Conservation (phyloP, 2,888 invertebrate genomes). For the Torymus auratus region DNA sequence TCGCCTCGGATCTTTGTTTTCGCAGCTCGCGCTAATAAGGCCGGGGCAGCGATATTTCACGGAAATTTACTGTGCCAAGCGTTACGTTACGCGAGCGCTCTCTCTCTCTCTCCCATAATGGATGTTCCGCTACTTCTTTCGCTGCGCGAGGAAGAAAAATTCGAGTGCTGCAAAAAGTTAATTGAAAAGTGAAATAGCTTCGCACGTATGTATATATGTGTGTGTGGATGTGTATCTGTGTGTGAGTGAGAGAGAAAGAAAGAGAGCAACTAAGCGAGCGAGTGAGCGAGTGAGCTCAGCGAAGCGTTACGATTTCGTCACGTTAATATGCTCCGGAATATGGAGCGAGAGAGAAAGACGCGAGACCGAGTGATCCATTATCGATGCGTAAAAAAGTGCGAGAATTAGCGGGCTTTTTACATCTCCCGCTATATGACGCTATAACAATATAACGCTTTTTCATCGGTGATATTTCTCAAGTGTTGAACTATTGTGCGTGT, state of each 20-base stretch:
- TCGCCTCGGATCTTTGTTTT: constrained; percentile 11
- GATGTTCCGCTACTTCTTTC: neutral
- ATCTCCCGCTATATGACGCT: neutral
- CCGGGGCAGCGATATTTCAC: neutral
- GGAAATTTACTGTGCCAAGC: constrained; percentile 3
- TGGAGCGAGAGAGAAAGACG: neutral
- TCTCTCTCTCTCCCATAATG: neutral
- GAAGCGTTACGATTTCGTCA: neutral
- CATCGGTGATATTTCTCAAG: constrained; percentile 17
- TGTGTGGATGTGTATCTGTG: too few relatives aligned
- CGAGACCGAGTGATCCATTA: constrained; percentile 20
- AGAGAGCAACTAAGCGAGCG: too few relatives aligned
- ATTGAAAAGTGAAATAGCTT: constrained; percentile 19
- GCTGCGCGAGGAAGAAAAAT: neutral
- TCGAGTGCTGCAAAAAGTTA: constrained; percentile 21
- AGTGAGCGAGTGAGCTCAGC: neutral
- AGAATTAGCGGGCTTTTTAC: constrained; percentile 14
- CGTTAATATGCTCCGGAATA: constrained; percentile 2
- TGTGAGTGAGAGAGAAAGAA: too few relatives aligned
- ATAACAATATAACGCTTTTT: constrained; percentile 10
- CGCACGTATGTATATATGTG: neutral
- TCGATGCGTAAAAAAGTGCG: constrained; percentile 14
- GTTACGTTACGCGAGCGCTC: too few relatives aligned
- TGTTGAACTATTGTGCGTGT: neutral
- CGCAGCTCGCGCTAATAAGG: constrained; percentile 10